These are phyloP conservation scores for Henricia sp. DNA, from an alignment of 53 echinoderm and acorn worm genomes.

Conservation along the genomic window DNA sequence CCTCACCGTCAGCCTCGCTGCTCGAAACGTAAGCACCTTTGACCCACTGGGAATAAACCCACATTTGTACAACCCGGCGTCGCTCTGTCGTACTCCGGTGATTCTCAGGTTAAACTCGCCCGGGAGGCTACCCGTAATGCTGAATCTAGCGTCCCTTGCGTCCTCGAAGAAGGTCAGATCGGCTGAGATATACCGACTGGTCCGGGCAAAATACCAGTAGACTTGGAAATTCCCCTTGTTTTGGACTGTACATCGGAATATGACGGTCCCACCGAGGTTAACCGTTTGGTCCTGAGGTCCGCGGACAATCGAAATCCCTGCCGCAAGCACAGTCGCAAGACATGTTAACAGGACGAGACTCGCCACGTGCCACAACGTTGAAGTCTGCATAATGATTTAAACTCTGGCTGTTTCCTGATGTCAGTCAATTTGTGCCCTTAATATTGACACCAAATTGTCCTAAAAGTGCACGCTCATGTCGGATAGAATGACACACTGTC, in stretches of 20 bases:
- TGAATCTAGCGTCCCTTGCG: constrained; percentile 38
- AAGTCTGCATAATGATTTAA: too few species aligned
- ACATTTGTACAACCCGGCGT: constrained; percentile 71
- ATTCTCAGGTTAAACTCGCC: constrained; percentile 70
- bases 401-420: too few species aligned
- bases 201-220: constrained; percentile 65
- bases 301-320: constrained; percentile 19
- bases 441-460: too few species aligned
- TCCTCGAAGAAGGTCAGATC: constrained; percentile 45
- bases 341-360: not conserved
- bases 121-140: constrained; percentile 42
- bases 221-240: constrained; percentile 49
- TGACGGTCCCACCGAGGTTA: constrained; percentile 57
- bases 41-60: constrained; percentile 42
- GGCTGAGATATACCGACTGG: constrained; percentile 43
- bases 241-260: constrained; percentile 59
- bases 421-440: too few species aligned
- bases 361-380: too few species aligned
- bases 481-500: too few species aligned
- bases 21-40: not conserved
- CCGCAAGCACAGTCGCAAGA: not conserved
- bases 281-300: constrained; percentile 47
- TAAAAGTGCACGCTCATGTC: too few species aligned
- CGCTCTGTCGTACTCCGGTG: constrained; percentile 17
- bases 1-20: constrained; percentile 52